phyloP scores from a whole-genome alignment of 2,113 vertebrate species.

The Cacatua alba region DNA sequence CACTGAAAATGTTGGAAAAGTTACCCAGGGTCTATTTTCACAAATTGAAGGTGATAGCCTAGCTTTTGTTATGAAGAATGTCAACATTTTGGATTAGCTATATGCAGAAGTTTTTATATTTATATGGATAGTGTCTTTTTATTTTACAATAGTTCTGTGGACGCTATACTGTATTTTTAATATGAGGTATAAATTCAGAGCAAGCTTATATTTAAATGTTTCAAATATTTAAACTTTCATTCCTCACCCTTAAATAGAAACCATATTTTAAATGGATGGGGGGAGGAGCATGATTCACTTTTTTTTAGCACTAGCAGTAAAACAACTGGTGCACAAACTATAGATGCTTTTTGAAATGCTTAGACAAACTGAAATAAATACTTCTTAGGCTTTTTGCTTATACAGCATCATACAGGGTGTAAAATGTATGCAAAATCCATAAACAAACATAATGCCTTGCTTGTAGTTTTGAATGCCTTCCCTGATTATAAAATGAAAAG shows the following conservation, averaged over 20 bases:
- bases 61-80: not conserved
- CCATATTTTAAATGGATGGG: not conserved
- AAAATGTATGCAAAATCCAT: not conserved
- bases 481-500: not conserved
- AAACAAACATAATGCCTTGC: not conserved
- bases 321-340: not conserved
- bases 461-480: not conserved
- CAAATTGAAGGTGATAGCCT: not conserved
- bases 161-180: not conserved
- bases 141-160: not conserved
- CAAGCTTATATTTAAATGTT: not conserved
- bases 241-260: not conserved
- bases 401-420: not conserved
- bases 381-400: accelerated
- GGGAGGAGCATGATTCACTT: not conserved
- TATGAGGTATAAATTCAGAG: not conserved
- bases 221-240: not conserved
- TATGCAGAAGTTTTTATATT: not conserved
- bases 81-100: not conserved
- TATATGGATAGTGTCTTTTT: not conserved
- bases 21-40: not conserved
- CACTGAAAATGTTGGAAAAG: not conserved
- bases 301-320: not conserved
- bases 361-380: not conserved
- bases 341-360: not conserved